Evolutionary conservation across 2,888 invertebrate genomes (phyloP), one percentile per base, ranked within the genome.

Genomic region (Aromia moschata): DNA sequence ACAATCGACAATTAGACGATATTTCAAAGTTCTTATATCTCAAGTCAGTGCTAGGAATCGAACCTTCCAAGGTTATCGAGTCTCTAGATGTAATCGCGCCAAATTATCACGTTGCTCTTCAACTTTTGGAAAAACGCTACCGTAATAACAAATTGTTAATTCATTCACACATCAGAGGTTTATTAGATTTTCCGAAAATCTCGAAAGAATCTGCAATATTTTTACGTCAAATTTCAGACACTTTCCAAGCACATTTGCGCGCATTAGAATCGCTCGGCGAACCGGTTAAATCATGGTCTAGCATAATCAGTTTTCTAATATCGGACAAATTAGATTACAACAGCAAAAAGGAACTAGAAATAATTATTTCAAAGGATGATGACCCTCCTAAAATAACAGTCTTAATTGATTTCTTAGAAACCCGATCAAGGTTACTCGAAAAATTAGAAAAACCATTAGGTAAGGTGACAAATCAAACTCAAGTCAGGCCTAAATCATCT

Each of bases 301-400:
- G n/a, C n/a, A n/a, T n/a, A n/a, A n/a, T n/a, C n/a, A n/a, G n/a
- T n/a, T n/a, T n/a, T n/a, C n/a, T n/a, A n/a, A n/a, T n/a, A n/a
- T n/a, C n/a, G n/a, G n/a, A n/a, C n/a, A n/a, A n/a, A n/a, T n/a
- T n/a, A n/a, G n/a, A n/a, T n/a, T n/a, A n/a, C n/a, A n/a, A n/a
- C n/a, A n/a, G n/a, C n/a, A n/a, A n/a, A 38, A n/a, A 4, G 38
- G 38, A 38, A 38, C 14, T 38, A 38, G 38, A 38, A 38, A 38
- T 14, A n/a, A 1, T 38, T 3, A 14, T 38, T 38, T 38, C 14
- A 12, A 38, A 38, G 1, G 38, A 14, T 12, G 38, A 38, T 38
- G 9, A 38, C 1, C 9, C 38, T n/a, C 38, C 38, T 38, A n/a
- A n/a, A 14, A 12, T 38, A 14, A 12, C 38, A 12, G 1, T 2